A percentile compares a stretch with the other conserved stretches of the same genome.
These are phyloP conservation scores for Eristalis tenax DNA, from an alignment of 2,888 invertebrate genomes.

Conservation along the genomic window DNA sequence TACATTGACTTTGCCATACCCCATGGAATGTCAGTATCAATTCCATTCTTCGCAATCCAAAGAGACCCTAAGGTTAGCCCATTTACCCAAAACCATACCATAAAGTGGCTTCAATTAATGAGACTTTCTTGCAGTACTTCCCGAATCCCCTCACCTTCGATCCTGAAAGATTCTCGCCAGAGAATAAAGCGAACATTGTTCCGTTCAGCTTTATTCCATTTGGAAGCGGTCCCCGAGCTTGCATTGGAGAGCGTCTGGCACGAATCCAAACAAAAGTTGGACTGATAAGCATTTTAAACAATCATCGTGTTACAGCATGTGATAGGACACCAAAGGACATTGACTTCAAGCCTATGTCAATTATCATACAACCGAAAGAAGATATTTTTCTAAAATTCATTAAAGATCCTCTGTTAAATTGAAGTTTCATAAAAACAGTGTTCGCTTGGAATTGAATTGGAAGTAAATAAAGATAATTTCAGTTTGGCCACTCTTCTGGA, in stretches of 20 bases:
- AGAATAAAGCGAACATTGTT: conserved; percentile 70
- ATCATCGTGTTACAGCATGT: conserved; percentile 74
- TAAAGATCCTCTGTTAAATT: neutral
- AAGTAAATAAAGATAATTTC: no score
- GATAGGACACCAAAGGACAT: conserved; percentile 75
- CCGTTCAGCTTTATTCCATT: conserved; percentile 79
- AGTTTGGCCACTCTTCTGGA: no score
- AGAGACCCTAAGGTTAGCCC: conserved; percentile 78
- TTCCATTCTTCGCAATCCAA: conserved; percentile 78
- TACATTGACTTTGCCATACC: conserved; percentile 76
- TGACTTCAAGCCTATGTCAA: conserved; percentile 76
- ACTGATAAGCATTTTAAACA: conserved; percentile 76
- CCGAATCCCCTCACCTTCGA: conserved; percentile 76
- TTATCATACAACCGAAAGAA: conserved; percentile 69
- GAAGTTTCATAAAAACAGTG: no score
- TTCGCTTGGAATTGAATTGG: no score
- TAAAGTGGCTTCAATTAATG: neutral
- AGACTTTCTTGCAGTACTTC: conserved; percentile 75
- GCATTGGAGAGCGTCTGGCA: conserved; percentile 79
- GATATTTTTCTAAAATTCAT: neutral
- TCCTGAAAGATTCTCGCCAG: conserved; percentile 77
- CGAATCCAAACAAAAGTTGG: conserved; percentile 78
- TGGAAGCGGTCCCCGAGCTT: conserved; percentile 78
- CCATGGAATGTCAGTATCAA: conserved; percentile 78
- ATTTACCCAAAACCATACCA: neutral